phyloP scores from a whole-genome alignment of 2,797 vertebrate genomes.

The Malacoraja senta region DNA sequence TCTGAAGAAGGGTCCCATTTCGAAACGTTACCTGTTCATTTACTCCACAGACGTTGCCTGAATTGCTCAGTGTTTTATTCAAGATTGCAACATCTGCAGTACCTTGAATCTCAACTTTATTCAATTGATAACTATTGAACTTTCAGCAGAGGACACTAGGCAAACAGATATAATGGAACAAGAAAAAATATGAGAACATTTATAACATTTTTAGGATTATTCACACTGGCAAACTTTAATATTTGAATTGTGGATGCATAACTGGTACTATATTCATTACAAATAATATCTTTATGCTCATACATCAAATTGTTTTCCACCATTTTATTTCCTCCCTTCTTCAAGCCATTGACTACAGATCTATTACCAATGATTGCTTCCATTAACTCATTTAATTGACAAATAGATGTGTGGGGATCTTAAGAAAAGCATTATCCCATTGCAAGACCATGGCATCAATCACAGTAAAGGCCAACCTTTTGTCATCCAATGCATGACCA shows the following conservation, averaged over 20 bases:
- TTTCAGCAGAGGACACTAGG: too few species aligned
- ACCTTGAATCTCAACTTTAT: too few species aligned
- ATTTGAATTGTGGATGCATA: background rate
- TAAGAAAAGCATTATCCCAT: background rate
- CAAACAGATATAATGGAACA: too few species aligned
- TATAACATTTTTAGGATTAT: background rate
- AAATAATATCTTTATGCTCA: background rate
- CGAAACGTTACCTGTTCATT: too few species aligned
- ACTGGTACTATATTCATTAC: background rate
- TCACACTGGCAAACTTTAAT: background rate
- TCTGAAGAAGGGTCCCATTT: too few species aligned
- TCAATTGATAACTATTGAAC: too few species aligned
- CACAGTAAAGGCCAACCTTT: background rate
- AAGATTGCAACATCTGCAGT: too few species aligned
- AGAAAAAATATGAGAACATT: too few species aligned
- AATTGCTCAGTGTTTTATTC: too few species aligned
- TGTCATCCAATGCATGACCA: background rate
- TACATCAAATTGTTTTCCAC: too few species aligned
- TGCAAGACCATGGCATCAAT: background rate
- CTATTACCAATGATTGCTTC: background rate
- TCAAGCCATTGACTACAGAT: background rate
- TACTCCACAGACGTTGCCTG: too few species aligned
- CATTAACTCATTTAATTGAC: background rate
- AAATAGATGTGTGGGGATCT: background rate
- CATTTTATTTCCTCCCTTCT: background rate